These are phyloP conservation scores for Rhagoletis zephyria DNA, from an alignment of 1,140 invertebrate species.

Conservation along the genomic window DNA sequence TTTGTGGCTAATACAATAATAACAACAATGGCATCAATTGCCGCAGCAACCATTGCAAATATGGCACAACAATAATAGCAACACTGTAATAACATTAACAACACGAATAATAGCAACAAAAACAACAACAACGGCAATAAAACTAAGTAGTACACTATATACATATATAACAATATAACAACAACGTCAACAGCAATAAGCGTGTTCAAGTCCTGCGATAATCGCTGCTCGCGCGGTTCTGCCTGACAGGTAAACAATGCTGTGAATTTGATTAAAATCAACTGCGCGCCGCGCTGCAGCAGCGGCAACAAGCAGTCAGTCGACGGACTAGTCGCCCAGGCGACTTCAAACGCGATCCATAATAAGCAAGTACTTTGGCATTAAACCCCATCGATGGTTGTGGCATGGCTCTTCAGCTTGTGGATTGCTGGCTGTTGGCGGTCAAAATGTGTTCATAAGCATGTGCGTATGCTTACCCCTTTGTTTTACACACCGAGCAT, in stretches of 20 bases:
- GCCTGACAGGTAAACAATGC: slow-evolving; percentile 72
- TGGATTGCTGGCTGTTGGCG: slow-evolving; percentile 24
- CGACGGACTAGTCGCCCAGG: too few relatives aligned
- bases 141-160: not conserved
- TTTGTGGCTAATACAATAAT: slow-evolving; percentile 60
- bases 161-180: slow-evolving; percentile 38
- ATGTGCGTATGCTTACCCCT: not conserved
- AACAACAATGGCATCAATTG: not conserved
- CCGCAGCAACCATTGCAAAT: slow-evolving; percentile 13
- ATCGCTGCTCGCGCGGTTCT: slow-evolving; percentile 62
- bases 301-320: not conserved
- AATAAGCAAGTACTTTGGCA: slow-evolving; percentile 2
- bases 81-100: slow-evolving; percentile 32
- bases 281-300: slow-evolving; percentile 51
- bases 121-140: not conserved
- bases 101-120: slow-evolving; percentile 50
- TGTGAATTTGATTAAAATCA: slow-evolving; percentile 73
- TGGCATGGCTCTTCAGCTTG: not conserved
- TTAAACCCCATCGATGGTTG: not conserved
- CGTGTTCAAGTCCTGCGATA: slow-evolving; percentile 67
- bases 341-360: not conserved
- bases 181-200: slow-evolving; percentile 52
- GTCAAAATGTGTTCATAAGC: slow-evolving; percentile 35
- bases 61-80: slow-evolving; percentile 58
- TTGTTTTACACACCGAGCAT: not conserved